These are phyloP conservation scores for Nothocercus nigrocapillus DNA, from an alignment of 2,113 vertebrate genomes.

Conservation along the genomic window DNA sequence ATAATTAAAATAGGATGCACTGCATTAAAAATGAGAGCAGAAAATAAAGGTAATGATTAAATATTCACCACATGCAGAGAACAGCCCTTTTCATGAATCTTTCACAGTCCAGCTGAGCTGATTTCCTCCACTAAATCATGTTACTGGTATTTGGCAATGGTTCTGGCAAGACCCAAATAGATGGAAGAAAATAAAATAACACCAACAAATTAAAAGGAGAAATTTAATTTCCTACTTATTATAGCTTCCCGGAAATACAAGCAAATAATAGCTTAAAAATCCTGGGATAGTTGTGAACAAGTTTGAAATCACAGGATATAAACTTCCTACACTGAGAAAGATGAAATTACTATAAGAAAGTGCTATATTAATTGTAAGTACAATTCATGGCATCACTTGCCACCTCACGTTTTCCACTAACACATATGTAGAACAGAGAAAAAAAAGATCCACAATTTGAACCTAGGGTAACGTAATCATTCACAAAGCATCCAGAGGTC, in stretches of 20 bases:
- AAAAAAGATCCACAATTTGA: background rate
- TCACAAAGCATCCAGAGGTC: background rate
- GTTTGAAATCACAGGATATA: background rate
- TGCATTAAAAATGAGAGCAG: background rate
- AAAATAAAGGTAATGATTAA: constrained; percentile 31
- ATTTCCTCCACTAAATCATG: background rate
- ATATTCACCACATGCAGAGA: background rate
- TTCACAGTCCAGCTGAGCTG: constrained; percentile 9
- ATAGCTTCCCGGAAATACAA: background rate
- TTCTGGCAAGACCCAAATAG: background rate
- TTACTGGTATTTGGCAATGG: background rate
- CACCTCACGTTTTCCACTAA: background rate
- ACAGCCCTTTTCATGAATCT: background rate
- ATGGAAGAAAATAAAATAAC: constrained; percentile 9
- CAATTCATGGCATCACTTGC: background rate
- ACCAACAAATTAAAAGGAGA: background rate
- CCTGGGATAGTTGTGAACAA: background rate
- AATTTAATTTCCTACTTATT: background rate
- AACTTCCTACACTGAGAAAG: background rate
- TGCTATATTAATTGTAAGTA: background rate
- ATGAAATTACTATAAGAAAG: background rate
- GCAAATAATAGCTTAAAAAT: background rate
- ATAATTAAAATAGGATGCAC: background rate
- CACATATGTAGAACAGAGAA: background rate
- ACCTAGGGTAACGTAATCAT: background rate